These are phyloP conservation scores for Propithecus perrieri DNA, from an alignment of 2,797 vertebrate species.

Conservation along the genomic window DNA sequence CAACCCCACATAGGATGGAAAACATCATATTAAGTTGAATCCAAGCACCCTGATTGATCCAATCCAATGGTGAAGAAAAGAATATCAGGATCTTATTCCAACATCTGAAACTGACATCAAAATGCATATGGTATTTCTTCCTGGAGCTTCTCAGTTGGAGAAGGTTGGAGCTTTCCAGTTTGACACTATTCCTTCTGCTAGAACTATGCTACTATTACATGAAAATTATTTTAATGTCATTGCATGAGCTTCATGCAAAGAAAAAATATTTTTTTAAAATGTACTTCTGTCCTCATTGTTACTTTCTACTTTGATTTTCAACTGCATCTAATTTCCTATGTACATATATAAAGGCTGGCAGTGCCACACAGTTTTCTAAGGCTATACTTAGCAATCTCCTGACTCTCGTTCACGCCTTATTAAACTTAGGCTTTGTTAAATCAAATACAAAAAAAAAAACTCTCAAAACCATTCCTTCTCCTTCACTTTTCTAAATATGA, in stretches of 20 bases:
- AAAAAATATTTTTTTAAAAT: not conserved
- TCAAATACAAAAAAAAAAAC: not conserved
- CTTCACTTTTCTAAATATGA: conserved; percentile 32
- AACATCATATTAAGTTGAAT: not conserved
- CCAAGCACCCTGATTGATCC: not conserved
- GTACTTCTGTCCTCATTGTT: not conserved
- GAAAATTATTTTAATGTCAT: conserved; percentile 22
- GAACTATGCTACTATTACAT: not conserved
- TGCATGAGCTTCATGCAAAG: not conserved
- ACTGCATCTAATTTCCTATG: not conserved
- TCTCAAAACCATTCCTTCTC: not conserved
- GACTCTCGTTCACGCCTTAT: conserved; percentile 12
- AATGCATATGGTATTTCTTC: not conserved
- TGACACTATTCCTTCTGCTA: not conserved
- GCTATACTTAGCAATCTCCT: not conserved
- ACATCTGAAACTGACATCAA: not conserved
- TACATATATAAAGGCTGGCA: not conserved
- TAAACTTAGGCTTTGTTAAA: conserved; percentile 39
- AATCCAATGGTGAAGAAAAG: not conserved
- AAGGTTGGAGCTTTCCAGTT: not conserved
- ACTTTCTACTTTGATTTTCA: conserved; percentile 45
- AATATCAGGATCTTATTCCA: not conserved
- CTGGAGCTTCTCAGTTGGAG: not conserved
- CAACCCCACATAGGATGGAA: not conserved
- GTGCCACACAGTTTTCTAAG: not conserved